Evolutionary conservation across 2,888 invertebrate species (phyloP), one percentile per base, ranked within the genome.

Genomic region (Lacanobia oleracea): DNA sequence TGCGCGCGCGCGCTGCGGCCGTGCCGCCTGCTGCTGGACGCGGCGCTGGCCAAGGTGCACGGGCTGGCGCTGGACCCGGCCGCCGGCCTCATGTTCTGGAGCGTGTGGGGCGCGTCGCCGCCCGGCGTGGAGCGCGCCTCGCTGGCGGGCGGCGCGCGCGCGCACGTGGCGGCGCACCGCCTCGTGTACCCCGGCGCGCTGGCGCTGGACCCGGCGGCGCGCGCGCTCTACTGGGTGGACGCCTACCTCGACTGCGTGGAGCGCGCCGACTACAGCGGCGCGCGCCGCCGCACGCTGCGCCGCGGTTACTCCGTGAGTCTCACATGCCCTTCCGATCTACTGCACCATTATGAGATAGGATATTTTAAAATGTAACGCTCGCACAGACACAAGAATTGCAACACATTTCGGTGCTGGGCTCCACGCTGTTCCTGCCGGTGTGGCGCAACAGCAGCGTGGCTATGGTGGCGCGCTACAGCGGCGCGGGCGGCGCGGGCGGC

Each of bases 191-290:
- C 98, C 1, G 96, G 97, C 84, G 97, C 97, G 71, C 96, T 98
- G 48, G 96, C 97, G 23, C 96, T 98, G 65, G 98, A 98, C 94
- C 96, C 97, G 82, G 97, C 98, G 51, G 97, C 97, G 65, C 96
- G 97, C 87, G 96, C 97, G 87, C 96, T 98, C 33, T 98, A 98
- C 93, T 98, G 98, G 98, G 97, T 97, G 68, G 98, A 98, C 93
- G 97, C 97, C 10, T 98, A 98, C 93, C 96, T 98, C 86, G 98
- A 98, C 94, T 97, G 97, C 87, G 97, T 98, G 8, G 98, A 98
- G 93, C 96, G 98, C 75, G 97, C 98, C 33, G 97, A 98, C 94
- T 98, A 98, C 92, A 96, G 97, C 89, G 98, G 98, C 14, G 93
- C 93, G 21, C 96, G 97, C 87, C 95, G 98, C 69, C 94, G 93